phyloP scores from a whole-genome alignment of 2,888 invertebrate species.

The Ommatoiulus sabulosus region DNA sequence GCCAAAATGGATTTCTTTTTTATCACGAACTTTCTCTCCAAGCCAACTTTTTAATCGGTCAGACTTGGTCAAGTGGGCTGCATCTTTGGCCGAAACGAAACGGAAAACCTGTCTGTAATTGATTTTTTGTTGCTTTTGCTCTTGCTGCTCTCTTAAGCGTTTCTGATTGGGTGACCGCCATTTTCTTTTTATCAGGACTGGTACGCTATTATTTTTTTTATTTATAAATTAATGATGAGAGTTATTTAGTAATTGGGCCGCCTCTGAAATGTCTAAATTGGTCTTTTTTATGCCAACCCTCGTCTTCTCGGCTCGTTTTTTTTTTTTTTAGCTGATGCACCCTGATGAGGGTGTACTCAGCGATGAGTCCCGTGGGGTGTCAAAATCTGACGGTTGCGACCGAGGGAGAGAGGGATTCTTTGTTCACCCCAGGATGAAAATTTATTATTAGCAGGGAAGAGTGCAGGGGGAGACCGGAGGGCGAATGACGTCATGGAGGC shows the following conservation, averaged over 20 bases:
- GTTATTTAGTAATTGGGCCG: slow-evolving; percentile 39
- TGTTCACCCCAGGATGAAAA: slow-evolving; percentile 1
- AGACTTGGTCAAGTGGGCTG: not conserved
- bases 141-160: not conserved
- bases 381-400: slow-evolving; percentile 20
- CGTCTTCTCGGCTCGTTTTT: not conserved
- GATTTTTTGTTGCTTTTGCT: not conserved
- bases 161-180: not conserved
- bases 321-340: not conserved
- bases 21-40: not conserved
- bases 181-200: not conserved
- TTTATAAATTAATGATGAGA: slow-evolving; percentile 16
- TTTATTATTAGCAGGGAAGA: slow-evolving; percentile 22
- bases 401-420: not conserved
- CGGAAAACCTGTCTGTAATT: not conserved
- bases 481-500: slow-evolving; percentile 1
- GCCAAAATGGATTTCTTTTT: slow-evolving; percentile 8
- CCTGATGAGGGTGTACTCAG: not conserved
- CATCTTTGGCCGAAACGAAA: not conserved
- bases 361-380: slow-evolving; percentile 36
- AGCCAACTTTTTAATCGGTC: not conserved
- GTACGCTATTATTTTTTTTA: not conserved
- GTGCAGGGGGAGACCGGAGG: not conserved
- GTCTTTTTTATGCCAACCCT: not conserved
- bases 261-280: slow-evolving; percentile 28